A percentile compares a stretch with the other conserved stretches of the same genome.
phyloP scores from a whole-genome alignment of 2,888 invertebrate species.

The Drosophila mercatorum region DNA sequence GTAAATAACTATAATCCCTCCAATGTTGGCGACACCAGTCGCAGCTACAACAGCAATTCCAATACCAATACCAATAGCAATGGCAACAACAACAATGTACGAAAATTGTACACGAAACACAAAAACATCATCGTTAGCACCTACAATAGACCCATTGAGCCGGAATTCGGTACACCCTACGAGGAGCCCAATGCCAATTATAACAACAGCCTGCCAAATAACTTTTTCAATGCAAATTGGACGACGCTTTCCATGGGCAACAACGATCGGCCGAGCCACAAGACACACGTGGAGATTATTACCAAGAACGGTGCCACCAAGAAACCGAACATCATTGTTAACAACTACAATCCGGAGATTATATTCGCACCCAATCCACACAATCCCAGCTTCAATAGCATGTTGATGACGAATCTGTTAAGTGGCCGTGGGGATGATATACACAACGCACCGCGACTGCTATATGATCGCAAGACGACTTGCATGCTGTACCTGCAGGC shows the following conservation, averaged over 20 bases:
- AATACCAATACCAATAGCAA: conserved; percentile 46
- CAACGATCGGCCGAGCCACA: conserved; percentile 87
- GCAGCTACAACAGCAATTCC: conserved; percentile 65
- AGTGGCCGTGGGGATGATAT: conserved; percentile 77
- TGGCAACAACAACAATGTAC: conserved; percentile 61
- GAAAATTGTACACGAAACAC: conserved; percentile 83
- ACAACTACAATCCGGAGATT: conserved; percentile 86
- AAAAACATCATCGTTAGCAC: conserved; percentile 84
- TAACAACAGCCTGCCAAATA: conserved; percentile 71
- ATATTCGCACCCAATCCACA: conserved; percentile 82
- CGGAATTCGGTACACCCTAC: conserved; percentile 72
- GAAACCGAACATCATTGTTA: conserved; percentile 88
- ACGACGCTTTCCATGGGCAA: conserved; percentile 70
- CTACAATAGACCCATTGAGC: conserved; percentile 76
- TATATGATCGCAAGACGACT: conserved; percentile 92
- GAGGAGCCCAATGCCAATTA: conserved; percentile 63
- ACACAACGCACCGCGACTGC: conserved; percentile 81
- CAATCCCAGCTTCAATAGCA: conserved; percentile 82
- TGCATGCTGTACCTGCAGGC: conserved; percentile 98
- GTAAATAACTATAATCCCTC: conserved; percentile 84
- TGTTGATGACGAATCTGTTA: conserved; percentile 82
- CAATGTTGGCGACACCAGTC: conserved; percentile 69
- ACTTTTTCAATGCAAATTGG: conserved; percentile 83
- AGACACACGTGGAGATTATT: conserved; percentile 89
- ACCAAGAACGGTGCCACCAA: conserved; percentile 88